A percentile compares a stretch with the other conserved stretches of the same genome.
Conservation (phyloP, 2,888 invertebrate species). For the Phortica okadai region DNA sequence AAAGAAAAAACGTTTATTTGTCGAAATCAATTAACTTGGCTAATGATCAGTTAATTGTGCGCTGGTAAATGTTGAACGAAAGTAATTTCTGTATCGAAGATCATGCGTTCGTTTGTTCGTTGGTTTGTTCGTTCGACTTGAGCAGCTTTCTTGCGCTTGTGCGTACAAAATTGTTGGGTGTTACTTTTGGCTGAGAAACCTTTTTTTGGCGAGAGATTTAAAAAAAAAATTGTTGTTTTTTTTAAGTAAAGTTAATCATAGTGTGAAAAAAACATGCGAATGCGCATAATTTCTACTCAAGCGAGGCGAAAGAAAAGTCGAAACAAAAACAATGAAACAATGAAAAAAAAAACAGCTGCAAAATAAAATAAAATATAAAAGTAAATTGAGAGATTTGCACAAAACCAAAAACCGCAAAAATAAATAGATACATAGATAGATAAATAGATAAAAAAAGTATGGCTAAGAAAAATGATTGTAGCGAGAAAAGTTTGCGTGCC, state of each 20-base stretch:
- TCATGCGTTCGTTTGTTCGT: neutral
- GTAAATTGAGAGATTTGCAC: conserved; percentile 50
- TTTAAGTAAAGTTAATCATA: conserved; percentile 24
- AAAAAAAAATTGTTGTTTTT: neutral
- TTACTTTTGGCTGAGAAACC: conserved; percentile 13
- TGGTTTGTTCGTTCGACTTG: neutral
- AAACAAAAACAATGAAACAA: conserved; percentile 42
- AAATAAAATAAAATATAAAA: conserved; percentile 36
- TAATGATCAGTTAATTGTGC: conserved; percentile 53
- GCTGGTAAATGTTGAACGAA: neutral
- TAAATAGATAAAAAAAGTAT: conserved; percentile 4
- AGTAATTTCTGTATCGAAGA: conserved; percentile 4
- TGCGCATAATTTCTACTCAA: conserved; percentile 35
- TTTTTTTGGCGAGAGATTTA: neutral
- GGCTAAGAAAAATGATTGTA: conserved; percentile 3
- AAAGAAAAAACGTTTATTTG: conserved; percentile 1
- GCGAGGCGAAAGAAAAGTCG: conserved; percentile 19
- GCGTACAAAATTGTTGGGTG: conserved; percentile 31
- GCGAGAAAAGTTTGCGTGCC: conserved; percentile 1
- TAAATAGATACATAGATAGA: conserved; percentile 6
- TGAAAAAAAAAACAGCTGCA: conserved; percentile 41
- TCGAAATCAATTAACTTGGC: conserved; percentile 18
- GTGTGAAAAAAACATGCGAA: conserved; percentile 29
- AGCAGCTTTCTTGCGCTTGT: conserved; percentile 1
- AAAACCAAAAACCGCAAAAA: conserved; percentile 41